These are phyloP conservation scores for Stegastes partitus DNA, from an alignment of 2,113 vertebrate genomes.

Conservation along the genomic window DNA sequence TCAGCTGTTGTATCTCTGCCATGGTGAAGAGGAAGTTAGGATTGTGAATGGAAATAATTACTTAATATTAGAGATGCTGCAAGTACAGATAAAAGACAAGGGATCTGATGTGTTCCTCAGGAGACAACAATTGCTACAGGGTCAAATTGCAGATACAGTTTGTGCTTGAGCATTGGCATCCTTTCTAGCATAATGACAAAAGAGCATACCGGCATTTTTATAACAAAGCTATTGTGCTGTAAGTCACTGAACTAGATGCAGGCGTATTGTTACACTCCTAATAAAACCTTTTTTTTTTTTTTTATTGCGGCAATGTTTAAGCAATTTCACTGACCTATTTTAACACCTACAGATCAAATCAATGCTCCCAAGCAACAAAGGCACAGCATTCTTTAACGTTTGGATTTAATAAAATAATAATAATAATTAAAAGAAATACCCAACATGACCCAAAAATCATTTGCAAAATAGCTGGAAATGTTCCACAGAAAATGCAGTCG, in stretches of 20 bases:
- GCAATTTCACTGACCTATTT: conserved; percentile 55
- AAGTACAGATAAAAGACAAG: conserved; percentile 49
- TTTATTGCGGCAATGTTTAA: conserved; percentile 34
- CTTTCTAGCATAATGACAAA: background rate
- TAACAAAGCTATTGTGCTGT: conserved; percentile 10
- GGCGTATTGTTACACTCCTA: background rate
- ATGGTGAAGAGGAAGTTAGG: conserved; percentile 41
- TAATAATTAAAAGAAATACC: background rate
- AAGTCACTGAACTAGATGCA: conserved; percentile 19
- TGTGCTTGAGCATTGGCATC: conserved; percentile 13
- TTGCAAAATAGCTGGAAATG: conserved; percentile 59
- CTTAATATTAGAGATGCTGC: conserved; percentile 35
- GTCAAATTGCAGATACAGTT: conserved; percentile 36
- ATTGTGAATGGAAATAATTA: conserved; percentile 65
- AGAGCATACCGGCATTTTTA: background rate
- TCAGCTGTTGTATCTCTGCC: conserved; percentile 64
- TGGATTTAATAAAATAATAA: conserved; percentile 38
- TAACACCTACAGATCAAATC: conserved; percentile 42
- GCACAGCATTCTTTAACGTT: conserved; percentile 33
- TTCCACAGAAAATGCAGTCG: conserved; percentile 56
- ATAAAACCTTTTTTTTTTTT: conserved; percentile 38
- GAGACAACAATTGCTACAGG: conserved; percentile 29
- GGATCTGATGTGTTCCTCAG: conserved; percentile 36
- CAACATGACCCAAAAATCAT: conserved; percentile 40
- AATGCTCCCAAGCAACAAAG: conserved; percentile 37